Base-by-base conservation (phyloP, 2,113 vertebrate species). In the Excalfactoria chinensis region DNA sequence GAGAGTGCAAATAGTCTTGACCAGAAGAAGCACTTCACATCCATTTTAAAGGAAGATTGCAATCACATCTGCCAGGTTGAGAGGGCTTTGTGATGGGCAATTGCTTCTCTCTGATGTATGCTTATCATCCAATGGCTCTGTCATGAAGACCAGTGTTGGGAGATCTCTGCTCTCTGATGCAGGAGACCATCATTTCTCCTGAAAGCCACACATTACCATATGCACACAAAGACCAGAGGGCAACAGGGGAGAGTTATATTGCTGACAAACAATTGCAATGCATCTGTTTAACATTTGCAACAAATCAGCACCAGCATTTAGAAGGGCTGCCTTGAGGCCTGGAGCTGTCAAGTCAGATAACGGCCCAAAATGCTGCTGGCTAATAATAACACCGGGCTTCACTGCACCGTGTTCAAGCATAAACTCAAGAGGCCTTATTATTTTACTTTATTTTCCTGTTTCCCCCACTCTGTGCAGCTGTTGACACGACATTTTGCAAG, bases 311-410 rank as follows among this genome's bases (percentile, higher is more conserved):
- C 71, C 85, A 92, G 85, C 59, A 51, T 96, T 96, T 90, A 63
- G 86, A 89, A 96, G 82, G 85, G 66, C 82, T 91, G 96, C 83
- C 94, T 63, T 63, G 66, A 72, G 91, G 66, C 53, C 92, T 84
- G 89, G 89, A 95, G 86, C 89, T 97, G 95, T 95, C 96, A 95
- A 40, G 73, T 40, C 89, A 82, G 93, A 97, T 93, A 96, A 96
- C 73, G 90, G 87, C 79, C 93, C 2, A 4, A 89, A 93, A 91
- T 81, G n/a, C 66, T 93, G 92, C 71, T 88, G 84, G 86, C 90
- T 95, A 75, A 92, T 90, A 95, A 93, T 90, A 94, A 89, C 63
- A 55, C 53, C 1, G 5, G 64, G 73, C 75, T 92, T 70, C 9
- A 62, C 86, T 76, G 79, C 74, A 71, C n/a, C 7, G 12, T 75